These are phyloP conservation scores for Tangara arthus DNA, from an alignment of 2,797 vertebrate genomes.

Conservation along the genomic window DNA sequence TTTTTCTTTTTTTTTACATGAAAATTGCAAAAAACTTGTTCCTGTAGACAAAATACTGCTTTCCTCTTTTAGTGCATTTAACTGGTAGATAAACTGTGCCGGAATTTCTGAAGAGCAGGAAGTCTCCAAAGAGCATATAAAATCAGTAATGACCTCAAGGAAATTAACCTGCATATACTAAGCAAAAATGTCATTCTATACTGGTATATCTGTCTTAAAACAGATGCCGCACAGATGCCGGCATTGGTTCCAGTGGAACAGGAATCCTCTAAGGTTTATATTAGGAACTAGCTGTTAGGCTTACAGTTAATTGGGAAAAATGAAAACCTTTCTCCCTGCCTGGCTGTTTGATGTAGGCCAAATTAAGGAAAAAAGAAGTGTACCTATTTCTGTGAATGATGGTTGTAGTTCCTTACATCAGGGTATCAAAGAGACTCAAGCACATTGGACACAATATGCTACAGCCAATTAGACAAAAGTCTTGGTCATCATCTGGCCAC, in stretches of 20 bases:
- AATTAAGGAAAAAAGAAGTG: not conserved
- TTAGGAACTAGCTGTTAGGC: not conserved
- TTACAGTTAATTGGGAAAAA: not conserved
- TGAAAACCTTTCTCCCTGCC: not conserved
- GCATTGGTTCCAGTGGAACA: not conserved
- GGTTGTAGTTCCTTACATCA: not conserved
- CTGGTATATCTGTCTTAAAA: not conserved
- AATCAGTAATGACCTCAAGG: conserved; percentile 21
- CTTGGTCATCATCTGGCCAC: not conserved
- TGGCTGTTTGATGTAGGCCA: not conserved
- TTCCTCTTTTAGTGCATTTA: not conserved
- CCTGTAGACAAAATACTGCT: not conserved
- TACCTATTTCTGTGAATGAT: not conserved
- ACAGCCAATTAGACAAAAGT: not conserved
- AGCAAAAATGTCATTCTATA: conserved; percentile 17
- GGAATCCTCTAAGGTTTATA: not conserved
- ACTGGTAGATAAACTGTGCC: not conserved
- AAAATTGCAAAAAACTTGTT: not conserved
- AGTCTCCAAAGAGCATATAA: conserved; percentile 5
- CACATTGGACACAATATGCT: not conserved
- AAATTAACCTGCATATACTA: not conserved
- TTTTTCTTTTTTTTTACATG: not conserved
- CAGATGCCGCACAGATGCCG: not conserved
- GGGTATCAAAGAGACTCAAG: not conserved
- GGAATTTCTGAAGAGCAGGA: not conserved